phyloP scores from a whole-genome alignment of 2,113 vertebrate genomes.

The Reinhardtius hippoglossoides region DNA sequence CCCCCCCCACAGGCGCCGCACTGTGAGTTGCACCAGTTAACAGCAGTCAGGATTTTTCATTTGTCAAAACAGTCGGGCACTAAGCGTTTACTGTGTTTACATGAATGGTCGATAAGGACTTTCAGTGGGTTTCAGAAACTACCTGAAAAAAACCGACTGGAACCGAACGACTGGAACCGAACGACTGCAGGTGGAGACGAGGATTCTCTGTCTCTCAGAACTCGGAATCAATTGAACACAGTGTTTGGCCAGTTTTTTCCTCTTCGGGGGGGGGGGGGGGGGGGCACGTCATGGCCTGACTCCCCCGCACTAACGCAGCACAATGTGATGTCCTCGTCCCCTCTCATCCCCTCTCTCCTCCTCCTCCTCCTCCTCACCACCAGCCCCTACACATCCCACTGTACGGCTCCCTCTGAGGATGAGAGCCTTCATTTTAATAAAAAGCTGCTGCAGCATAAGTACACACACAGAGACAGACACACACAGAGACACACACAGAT shows the following conservation, averaged over 20 bases:
- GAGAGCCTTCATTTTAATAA: slow-evolving; percentile 46
- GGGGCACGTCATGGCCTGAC: background rate
- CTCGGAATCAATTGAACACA: no score
- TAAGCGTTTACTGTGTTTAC: background rate
- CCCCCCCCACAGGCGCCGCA: no score
- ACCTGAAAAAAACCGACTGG: background rate
- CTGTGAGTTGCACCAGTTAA: no score
- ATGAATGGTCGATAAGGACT: no score
- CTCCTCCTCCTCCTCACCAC: background rate
- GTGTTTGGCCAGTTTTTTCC: no score
- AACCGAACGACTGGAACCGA: no score
- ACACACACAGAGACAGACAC: background rate
- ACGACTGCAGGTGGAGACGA: no score
- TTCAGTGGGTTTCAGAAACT: background rate
- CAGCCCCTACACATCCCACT: background rate
- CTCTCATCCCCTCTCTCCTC: no score
- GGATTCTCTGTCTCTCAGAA: no score
- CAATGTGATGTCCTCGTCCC: no score
- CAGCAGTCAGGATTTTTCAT: no score
- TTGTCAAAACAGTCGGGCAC: no score
- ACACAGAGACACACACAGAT: background rate
- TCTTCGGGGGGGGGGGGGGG: background rate
- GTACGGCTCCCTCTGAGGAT: background rate
- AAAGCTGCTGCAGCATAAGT: slow-evolving; percentile 26
- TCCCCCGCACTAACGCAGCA: background rate